Evolutionary conservation across 2,113 vertebrate species (phyloP), one percentile per base, ranked within the genome.

Genomic region (Dolichallabes microphthalmus): DNA sequence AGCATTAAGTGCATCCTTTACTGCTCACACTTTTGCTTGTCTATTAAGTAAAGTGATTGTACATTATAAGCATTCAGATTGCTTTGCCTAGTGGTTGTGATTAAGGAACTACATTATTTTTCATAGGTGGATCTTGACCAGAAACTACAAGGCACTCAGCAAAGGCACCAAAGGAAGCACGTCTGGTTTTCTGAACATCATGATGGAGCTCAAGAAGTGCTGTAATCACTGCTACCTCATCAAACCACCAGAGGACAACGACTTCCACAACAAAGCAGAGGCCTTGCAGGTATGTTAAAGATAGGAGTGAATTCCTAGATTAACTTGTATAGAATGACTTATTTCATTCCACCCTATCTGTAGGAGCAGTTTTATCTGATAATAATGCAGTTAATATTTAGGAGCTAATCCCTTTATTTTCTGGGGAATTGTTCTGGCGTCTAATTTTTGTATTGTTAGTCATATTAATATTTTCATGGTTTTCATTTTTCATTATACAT

Each of bases 161-260:
- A 99, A 99, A 96, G 98, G 98, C 90, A 96, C 96, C 82, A 99
- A 99, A 94, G 98, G 98, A 90, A 99, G 98, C 94, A 99, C 97
- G 6, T 99, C 98, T 25, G 98, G 98, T 86, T 99, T 99, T 93
- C 95, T 99, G 85, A 99, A 99, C 92, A 95, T 99, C 82, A 99
- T 99, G 97, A 99, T 99, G 98, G 98, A 99, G 91, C 93, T 99
- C 88, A 99, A 99, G 93, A 99, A 99, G 93, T 99, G 98, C 87
- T 99, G 98, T 91, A 99, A 99, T 93, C 98, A 99, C 95, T 99
- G 98, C 95, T 99, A 99, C 96, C 97, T 99, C 92, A 99, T 99
- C 93, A 99, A 98, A 90, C 96, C 96, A 61, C 97, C 98, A 12
- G 97, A 99, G 87, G 97, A 98, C 92, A 95, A 96, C 75, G 97